Base-by-base conservation (phyloP, 2,797 vertebrate genomes). In the Catharus ustulatus region DNA sequence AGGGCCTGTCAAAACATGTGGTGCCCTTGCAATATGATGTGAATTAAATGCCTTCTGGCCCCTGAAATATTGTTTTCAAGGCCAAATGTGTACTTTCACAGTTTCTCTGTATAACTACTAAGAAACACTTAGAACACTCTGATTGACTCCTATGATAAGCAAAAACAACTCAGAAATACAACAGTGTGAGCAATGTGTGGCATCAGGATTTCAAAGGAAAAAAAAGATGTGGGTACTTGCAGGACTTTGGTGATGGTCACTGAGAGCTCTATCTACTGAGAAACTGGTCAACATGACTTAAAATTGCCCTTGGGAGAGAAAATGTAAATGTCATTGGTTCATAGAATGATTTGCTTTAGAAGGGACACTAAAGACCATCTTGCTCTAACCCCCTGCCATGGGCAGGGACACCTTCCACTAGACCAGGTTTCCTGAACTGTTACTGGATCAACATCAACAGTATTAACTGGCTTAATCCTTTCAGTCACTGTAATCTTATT, bases 11-110 rank as follows among this genome's bases (percentile, higher is more conserved):
- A 97, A 94, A 90, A 95, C 94, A 93, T 94, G 75, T 94, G 76
- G 69, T 93, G 87, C 78, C 59, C 81, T 88, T 92, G 91, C 91
- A 84, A 92, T 78, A 93, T 81, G 79, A 96, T 91, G 91, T 84
- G 71, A 97, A 96, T 94, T 94, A 96, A 94, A 97, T 94, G 94
- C 94, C 95, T 97, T 93, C 95, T 96, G 94, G 94, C 72, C 94
- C 46, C 93, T 93, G 90, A 95, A 97, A 95, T 96, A 96, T 93
- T 92, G 32, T 75, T 93, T 96, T 79, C 55, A 96, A 97, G 87
- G 85, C 91, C 94, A 93, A 96, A 93, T 90, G 87, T 89, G 52
- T 90, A 84, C 75, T 90, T 96, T 96, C 87, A 93, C 69, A 92
- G 78, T 83, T 95, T 92, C 24, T 75, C 73, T 92, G 48, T 59